These are phyloP conservation scores for Ariopsis seemanni DNA, from an alignment of 2,113 vertebrate genomes.

Conservation along the genomic window DNA sequence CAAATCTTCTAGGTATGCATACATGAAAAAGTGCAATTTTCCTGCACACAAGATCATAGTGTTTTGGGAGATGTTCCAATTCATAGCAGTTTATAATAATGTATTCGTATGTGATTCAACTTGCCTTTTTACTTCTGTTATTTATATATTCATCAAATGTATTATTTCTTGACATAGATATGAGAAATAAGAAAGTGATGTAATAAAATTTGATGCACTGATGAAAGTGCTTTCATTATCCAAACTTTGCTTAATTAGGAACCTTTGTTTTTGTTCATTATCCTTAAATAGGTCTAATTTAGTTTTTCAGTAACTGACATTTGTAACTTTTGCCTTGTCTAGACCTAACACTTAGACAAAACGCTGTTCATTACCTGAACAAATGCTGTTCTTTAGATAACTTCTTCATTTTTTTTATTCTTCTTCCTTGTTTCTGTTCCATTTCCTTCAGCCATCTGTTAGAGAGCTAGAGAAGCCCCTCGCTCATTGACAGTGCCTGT, in stretches of 20 bases:
- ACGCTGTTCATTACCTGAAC: background rate
- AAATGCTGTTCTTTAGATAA: background rate
- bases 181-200: background rate
- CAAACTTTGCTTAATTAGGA: background rate
- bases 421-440: constrained; percentile 49
- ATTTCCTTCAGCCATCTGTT: constrained; percentile 72
- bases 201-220: background rate
- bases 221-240: background rate
- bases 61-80: background rate
- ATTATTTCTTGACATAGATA: background rate
- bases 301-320: background rate
- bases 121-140: background rate
- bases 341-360: background rate
- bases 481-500: constrained; percentile 39
- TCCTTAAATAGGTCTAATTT: background rate
- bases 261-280: background rate
- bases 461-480: constrained; percentile 55
- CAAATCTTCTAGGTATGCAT: background rate
- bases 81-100: background rate
- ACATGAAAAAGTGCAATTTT: background rate
- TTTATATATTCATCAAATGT: background rate
- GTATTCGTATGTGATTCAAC: background rate
- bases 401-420: constrained; percentile 43
- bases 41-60: background rate
- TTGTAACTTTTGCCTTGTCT: background rate